phyloP scores from a whole-genome alignment of 2,113 vertebrate genomes.

The Rousettus leschenaultii region DNA sequence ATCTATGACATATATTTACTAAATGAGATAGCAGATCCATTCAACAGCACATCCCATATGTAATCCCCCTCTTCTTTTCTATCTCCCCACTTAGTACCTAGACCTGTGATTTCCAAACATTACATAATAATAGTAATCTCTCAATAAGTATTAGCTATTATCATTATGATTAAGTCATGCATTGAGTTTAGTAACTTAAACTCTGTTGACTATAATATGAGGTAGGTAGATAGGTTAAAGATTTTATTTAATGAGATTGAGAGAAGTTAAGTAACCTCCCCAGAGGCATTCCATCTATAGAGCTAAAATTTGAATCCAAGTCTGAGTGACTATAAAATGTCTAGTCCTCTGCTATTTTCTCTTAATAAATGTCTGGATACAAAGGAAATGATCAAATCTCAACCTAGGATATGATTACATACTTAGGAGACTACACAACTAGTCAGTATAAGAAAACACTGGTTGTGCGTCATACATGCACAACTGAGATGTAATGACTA shows the following conservation, averaged over 20 bases:
- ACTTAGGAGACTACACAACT: background rate
- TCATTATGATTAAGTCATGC: background rate
- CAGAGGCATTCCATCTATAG: background rate
- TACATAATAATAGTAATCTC: background rate
- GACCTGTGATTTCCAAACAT: background rate
- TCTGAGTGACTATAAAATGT: background rate
- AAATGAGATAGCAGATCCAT: background rate
- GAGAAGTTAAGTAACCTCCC: background rate
- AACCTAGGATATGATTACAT: background rate
- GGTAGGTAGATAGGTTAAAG: background rate
- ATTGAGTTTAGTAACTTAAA: background rate
- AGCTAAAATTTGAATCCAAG: background rate
- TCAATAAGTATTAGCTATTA: background rate
- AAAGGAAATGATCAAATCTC: background rate
- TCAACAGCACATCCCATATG: background rate
- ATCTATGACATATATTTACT: background rate
- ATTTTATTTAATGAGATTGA: background rate
- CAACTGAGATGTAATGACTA: background rate
- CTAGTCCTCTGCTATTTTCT: background rate
- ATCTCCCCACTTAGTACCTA: background rate
- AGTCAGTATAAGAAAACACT: background rate
- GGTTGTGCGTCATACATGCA: background rate
- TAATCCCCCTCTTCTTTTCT: background rate
- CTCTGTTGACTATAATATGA: background rate
- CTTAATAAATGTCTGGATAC: background rate